phyloP scores from a whole-genome alignment of 2,797 vertebrate genomes.

The Chaunax sp. region DNA sequence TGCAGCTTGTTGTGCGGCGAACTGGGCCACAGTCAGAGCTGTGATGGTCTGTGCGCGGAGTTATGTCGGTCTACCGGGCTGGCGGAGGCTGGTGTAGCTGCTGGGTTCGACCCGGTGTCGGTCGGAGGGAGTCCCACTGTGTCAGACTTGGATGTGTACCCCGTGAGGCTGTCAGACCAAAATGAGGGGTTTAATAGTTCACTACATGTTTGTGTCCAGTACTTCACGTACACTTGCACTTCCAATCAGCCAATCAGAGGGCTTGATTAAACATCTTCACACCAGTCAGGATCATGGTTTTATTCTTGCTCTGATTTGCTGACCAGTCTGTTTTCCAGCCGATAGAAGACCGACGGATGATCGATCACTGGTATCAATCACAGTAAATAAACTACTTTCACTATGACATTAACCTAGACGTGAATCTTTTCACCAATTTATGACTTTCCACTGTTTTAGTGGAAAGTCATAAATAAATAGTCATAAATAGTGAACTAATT shows the following conservation, averaged over 20 bases:
- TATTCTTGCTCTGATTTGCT: too few species aligned
- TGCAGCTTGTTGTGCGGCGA: slow-evolving; percentile 8
- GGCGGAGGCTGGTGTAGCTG: not conserved
- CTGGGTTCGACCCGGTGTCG: slow-evolving; percentile 1
- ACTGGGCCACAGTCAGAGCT: slow-evolving; percentile 43
- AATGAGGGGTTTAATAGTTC: slow-evolving; percentile 8
- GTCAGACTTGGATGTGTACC: not conserved
- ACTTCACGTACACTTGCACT: not conserved
- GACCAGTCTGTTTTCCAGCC: too few species aligned
- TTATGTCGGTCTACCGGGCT: not conserved
- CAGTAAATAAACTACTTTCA: too few species aligned
- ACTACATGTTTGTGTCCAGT: not conserved
- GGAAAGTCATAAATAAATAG: too few species aligned
- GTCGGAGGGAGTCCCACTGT: not conserved
- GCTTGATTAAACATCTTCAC: not conserved
- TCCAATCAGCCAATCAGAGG: slow-evolving; percentile 5
- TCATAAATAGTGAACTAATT: too few species aligned
- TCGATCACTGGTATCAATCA: too few species aligned
- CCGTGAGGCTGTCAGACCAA: slow-evolving; percentile 27
- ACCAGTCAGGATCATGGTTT: too few species aligned
- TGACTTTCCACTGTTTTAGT: too few species aligned
- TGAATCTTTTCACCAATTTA: too few species aligned
- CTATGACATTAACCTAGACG: too few species aligned
- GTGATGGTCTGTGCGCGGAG: not conserved
- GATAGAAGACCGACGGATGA: too few species aligned